Base-by-base conservation (phyloP, 2,113 vertebrate species). In the Deroptyus accipitrinus region DNA sequence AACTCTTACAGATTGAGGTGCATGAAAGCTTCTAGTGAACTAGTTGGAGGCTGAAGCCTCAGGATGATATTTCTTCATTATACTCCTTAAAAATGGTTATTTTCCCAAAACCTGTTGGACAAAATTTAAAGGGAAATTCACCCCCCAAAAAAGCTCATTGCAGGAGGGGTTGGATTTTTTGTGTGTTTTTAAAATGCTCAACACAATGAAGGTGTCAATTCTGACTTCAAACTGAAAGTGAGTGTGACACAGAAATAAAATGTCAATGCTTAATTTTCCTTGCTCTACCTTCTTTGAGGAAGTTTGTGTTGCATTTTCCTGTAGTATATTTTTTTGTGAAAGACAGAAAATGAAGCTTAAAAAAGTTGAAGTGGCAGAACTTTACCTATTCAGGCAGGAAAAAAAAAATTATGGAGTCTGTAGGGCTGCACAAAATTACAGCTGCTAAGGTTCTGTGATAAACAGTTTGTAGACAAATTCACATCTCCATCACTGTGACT, bases 121-220 rank as follows among this genome's bases (percentile, higher is more conserved):
- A 85, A 68, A 42, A 37, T 82, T 49, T 54, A 64, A 74, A 6
- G 3, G 4, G 4, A 54, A 54, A 20, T 63, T 15, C 10, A 27
- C 19, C 5, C 10, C 4, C 8, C 5, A 0, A 2, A 8, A 42
- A 72, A 44, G 0, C 1, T 55, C 16, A 72, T 55, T 72, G 48
- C 22, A 85, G 25, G n/a, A 61, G 6, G 6, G 1, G 0, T 33
- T 64, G 10, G 9, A 31, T 33, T 5, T 46, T 59, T 37, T 6
- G 4, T 25, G 3, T 52, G 17, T 69, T 80, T 83, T 14, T 46
- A 62, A 86, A 80, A 76, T 14, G 4, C 11, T 30, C 54, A 67
- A 28, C 9, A 24, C 8, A 49, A 12, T 42, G 13, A 70, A 64
- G 3, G 3, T 46, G 15, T 76, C 90, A 13, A 31, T 80, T 73